Percentiles rank a stretch among this genome's conserved stretches.
phyloP scores from a whole-genome alignment of 2,888 invertebrate genomes.

The Apodemia duryi region DNA sequence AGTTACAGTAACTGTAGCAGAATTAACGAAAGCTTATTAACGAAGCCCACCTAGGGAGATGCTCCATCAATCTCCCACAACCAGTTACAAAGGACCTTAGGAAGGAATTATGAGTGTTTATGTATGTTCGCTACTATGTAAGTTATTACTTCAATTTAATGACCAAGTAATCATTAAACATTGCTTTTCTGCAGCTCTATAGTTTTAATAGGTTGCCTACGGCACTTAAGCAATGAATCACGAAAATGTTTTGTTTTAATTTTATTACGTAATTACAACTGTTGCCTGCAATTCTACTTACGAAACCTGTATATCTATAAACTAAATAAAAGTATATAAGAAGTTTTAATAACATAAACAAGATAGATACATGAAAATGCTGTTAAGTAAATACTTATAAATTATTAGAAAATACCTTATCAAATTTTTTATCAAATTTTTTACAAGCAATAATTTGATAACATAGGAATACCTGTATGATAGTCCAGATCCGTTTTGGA shows the following conservation, averaged over 20 bases:
- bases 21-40: conserved; percentile 66
- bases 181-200: conserved; percentile 53
- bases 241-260: neutral
- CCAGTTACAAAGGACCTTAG: conserved; percentile 64
- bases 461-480: too few species aligned
- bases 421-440: too few species aligned
- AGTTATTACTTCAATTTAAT: conserved; percentile 74
- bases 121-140: conserved; percentile 70
- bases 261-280: neutral
- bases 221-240: conserved; percentile 9
- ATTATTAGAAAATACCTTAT: too few species aligned
- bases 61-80: conserved; percentile 62
- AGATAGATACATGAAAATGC: too few species aligned
- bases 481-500: too few species aligned
- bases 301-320: too few species aligned
- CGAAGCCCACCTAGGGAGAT: conserved; percentile 70
- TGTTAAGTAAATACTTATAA: too few species aligned
- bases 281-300: too few species aligned
- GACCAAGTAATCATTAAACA: conserved; percentile 69
- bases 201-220: conserved; percentile 47
- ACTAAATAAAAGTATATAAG: too few species aligned
- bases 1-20: conserved; percentile 26
- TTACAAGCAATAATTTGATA: too few species aligned
- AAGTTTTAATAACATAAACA: too few species aligned
- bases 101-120: conserved; percentile 72